Evolutionary conservation across 2,888 invertebrate genomes (phyloP), one percentile per base, ranked within the genome.

Genomic region (Meandrusa payeni): DNA sequence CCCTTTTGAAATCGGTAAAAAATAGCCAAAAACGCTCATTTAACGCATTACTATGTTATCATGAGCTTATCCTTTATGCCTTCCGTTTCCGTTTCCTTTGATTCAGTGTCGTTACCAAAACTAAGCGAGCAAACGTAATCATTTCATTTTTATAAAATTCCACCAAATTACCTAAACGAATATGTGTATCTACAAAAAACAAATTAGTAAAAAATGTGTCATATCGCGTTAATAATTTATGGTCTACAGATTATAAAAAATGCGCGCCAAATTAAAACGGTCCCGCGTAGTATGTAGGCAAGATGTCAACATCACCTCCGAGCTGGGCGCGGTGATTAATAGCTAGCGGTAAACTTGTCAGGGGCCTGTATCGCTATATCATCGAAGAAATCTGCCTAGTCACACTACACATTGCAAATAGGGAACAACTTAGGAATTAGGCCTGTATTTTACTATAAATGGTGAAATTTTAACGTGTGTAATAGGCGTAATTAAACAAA

Each of bases 251-350:
- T 12, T 27, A 41, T 42, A 47, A 50, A 48, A 50, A 50, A 40
- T 41, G 15, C 36, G 45, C 47, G 41, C 40, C 38, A 59, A 59
- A 60, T 60, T 61, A 59, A 61, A 61, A 59, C 55, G 56, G 54
- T 46, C 48, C 48, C 48, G 47, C 46, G 46, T 50, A 49, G 54
- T 53, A 53, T 55, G 54, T 51, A 53, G 57, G 55, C 55, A 57
- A 58, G 57, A 58, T 64, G 62, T 61, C 62, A 62, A 59, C 59
- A 41, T 32, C 52, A 52, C 51, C 50, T 55, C 54, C 37, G 55
- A 59, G 53, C 57, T 58, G 47, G 47, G 43, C 43, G 50, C 45
- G 43, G 57, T 64, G 64, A 65, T 65, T 61, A 65, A 65, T 64
- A 51, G 51, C 56, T 36, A 45, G 36, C 41, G 50, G 47, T 41